These are phyloP conservation scores for Azorinus chamasolen DNA, from an alignment of 2,888 invertebrate genomes.

Conservation along the genomic window DNA sequence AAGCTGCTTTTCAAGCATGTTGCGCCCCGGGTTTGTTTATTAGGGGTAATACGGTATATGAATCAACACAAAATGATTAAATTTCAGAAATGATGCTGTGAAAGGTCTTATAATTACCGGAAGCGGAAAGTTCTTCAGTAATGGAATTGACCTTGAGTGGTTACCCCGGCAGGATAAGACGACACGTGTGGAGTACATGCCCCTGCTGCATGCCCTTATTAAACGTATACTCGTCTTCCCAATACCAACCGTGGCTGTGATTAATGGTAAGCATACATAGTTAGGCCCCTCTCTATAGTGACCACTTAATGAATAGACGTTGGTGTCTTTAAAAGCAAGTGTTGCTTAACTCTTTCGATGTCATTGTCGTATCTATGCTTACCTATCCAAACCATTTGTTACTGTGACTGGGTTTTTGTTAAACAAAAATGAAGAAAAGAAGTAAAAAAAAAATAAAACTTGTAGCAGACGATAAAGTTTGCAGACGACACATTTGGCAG, in stretches of 20 bases:
- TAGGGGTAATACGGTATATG: no score
- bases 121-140: slow-evolving; percentile 78
- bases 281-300: background rate
- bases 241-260: slow-evolving; percentile 76
- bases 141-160: slow-evolving; percentile 79
- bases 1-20: no score
- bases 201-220: slow-evolving; percentile 33
- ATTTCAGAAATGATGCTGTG: no score
- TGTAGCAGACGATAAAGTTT: no score
- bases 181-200: slow-evolving; percentile 18
- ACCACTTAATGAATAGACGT: background rate
- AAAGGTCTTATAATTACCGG: slow-evolving; percentile 78
- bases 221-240: slow-evolving; percentile 75
- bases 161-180: slow-evolving; percentile 31
- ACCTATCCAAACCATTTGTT: no score
- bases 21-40: no score
- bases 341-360: background rate
- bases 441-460: no score
- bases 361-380: no score
- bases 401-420: no score
- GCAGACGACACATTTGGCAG: no score
- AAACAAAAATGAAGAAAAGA: no score
- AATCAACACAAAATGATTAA: no score
- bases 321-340: background rate
- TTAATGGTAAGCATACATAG: slow-evolving; percentile 80